Evolutionary conservation across 2,888 invertebrate species (phyloP), one percentile per base, ranked within the genome.

Genomic region (Slavum lentiscoides): DNA sequence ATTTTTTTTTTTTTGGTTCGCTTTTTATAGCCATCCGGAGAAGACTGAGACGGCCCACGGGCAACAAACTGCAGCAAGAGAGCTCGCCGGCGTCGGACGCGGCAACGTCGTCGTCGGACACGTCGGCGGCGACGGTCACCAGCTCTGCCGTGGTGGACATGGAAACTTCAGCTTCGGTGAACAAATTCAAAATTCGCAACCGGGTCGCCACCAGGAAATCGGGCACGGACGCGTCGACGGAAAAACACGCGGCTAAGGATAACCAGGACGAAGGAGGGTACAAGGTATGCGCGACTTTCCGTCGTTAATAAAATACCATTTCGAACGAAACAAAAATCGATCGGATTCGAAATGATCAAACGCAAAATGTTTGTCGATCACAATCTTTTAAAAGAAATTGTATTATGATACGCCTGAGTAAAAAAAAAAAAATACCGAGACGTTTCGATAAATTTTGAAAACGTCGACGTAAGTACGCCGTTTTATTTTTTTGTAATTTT

Each of bases 181-280:
- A 90, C 86, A 89, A 92, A 87, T 89, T 92, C 86, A 88, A 91
- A 86, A 85, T 90, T 84, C 87, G 91, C 86, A 86, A 89, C 85
- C 85, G 92, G 5, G 82, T 83, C 9, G 82, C 83, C 19, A 82
- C 84, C 53, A 83, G 84, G 69, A 84, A 84, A 74, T 83, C 85
- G 23, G 83, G 85, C 64, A 83, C 77, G 37, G 77, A 82, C 0
- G 61, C 39, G 9, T 80, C 77, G 39, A 37, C 77, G 19, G 77
- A 80, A 70, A 80, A 64, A 55, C 77, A 80, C 70, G 39, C 17
- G 30, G 88, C 87, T 30, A 89, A 89, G 84, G 86, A 86, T 82
- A 90, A 90, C 82, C 91, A 91, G 83, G 90, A 91, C 83, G 91
- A 91, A 84, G 91, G 92, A 88, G 92, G 91, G 72, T 92, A 92